Conservation (phyloP, 1,140 invertebrate species). For the Cotesia glomerata region DNA sequence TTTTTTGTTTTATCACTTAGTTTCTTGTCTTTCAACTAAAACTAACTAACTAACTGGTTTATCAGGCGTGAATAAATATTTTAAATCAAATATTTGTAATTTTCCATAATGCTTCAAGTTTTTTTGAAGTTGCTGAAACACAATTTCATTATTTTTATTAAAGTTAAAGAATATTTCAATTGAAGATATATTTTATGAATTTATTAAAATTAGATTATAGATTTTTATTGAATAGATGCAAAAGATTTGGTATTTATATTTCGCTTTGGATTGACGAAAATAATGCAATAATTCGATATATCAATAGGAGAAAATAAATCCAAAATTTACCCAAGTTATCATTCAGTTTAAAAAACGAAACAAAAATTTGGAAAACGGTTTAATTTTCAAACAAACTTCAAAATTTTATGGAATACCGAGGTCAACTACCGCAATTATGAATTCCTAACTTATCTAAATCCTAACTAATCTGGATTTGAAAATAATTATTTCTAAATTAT, state of each 20-base stretch:
- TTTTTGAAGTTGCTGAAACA: slow-evolving; percentile 6
- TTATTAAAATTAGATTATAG: not conserved
- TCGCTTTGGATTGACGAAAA: too few relatives aligned
- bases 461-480: too few relatives aligned
- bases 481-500: too few relatives aligned
- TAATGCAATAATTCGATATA: not conserved
- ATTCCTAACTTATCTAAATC: too few relatives aligned
- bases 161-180: not conserved
- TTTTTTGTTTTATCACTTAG: slow-evolving; percentile 51
- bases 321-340: too few relatives aligned
- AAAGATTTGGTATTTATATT: too few relatives aligned
- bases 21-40: not conserved
- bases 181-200: not conserved
- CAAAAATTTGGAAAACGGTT: too few relatives aligned
- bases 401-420: too few relatives aligned
- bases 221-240: not conserved
- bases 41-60: slow-evolving; percentile 9
- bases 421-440: too few relatives aligned
- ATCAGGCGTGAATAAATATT: not conserved
- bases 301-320: too few relatives aligned
- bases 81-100: not conserved
- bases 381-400: too few relatives aligned
- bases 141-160: not conserved
- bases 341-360: too few relatives aligned
- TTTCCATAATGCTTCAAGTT: slow-evolving; percentile 13